These are phyloP conservation scores for Drosophila merina DNA, from an alignment of 2,888 invertebrate species.

Conservation along the genomic window DNA sequence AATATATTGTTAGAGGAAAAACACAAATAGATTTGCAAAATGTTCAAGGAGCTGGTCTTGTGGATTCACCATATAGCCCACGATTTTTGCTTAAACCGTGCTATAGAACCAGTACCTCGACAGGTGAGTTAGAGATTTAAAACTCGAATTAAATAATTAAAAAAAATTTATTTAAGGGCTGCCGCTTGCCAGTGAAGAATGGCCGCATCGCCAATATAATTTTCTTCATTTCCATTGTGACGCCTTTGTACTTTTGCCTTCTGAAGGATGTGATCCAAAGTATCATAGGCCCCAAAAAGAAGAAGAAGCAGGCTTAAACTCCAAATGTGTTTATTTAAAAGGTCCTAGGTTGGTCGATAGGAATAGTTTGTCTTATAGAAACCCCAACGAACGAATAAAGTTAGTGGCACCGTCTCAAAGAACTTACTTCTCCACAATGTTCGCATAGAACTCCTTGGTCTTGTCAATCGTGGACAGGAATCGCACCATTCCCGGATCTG, in stretches of 20 bases:
- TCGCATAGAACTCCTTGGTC: conserved; percentile 93
- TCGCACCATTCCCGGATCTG: conserved; percentile 87
- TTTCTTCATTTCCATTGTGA: conserved; percentile 71
- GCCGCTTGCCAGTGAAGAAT: conserved; percentile 48
- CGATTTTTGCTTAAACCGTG: conserved; percentile 48
- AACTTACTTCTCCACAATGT: conserved; percentile 89
- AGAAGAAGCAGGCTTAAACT: conserved; percentile 16
- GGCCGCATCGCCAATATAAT: conserved; percentile 56
- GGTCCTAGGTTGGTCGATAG: conserved; percentile 26
- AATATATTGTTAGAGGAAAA: conserved; percentile 4
- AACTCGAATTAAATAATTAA: not conserved
- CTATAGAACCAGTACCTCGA: conserved; percentile 26
- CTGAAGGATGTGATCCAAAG: conserved; percentile 60
- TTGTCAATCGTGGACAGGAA: conserved; percentile 88
- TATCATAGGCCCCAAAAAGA: conserved; percentile 51
- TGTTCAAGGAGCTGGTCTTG: conserved; percentile 62
- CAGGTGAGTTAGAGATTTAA: conserved; percentile 47
- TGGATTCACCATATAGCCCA: conserved; percentile 52
- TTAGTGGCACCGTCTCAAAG: conserved; percentile 7
- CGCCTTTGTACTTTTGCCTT: conserved; percentile 74
- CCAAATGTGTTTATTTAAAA: not conserved
- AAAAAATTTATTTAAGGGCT: conserved; percentile 37
- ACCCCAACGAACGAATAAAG: conserved; percentile 2
- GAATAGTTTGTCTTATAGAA: conserved; percentile 5
- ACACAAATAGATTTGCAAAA: conserved; percentile 29